phyloP scores from a whole-genome alignment of 2,113 vertebrate species.

The Silurus glanis region DNA sequence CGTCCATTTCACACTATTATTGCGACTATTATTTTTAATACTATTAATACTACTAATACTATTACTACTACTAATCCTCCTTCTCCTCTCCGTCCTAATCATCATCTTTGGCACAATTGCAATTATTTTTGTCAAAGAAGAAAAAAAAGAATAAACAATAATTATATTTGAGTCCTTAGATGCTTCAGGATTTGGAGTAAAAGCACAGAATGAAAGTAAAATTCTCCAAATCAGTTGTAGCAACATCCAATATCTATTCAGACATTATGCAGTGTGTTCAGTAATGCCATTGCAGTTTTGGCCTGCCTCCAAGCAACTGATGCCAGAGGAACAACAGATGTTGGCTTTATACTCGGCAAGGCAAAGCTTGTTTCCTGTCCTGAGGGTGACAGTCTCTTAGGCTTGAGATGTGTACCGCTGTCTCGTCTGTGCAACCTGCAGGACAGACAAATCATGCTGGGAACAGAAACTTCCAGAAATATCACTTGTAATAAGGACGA shows the following conservation, averaged over 20 bases:
- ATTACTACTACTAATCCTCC: no score
- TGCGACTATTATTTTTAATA: background rate
- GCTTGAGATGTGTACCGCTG: background rate
- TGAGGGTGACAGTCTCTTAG: conserved; percentile 2
- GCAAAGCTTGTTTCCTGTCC: conserved; percentile 5
- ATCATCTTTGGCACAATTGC: background rate
- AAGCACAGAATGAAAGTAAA: background rate
- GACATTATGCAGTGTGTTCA: background rate
- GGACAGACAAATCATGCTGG: background rate
- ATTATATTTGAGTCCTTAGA: no score
- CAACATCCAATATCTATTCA: background rate
- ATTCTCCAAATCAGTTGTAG: background rate
- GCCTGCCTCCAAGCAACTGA: background rate
- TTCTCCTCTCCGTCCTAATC: no score
- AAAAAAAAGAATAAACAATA: background rate
- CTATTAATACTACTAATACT: no score
- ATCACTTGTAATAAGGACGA: background rate
- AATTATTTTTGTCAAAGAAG: background rate
- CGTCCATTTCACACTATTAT: no score
- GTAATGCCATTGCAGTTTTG: conserved; percentile 13
- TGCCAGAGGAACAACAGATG: conserved; percentile 16
- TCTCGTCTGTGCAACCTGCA: background rate
- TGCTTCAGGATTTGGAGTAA: background rate
- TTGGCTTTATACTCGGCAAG: conserved; percentile 3
- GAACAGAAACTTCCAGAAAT: background rate